A percentile compares a stretch with the other conserved stretches of the same genome.
These are phyloP conservation scores for Sebastes melanostomus DNA, from an alignment of 2,797 vertebrate genomes.

Conservation along the genomic window DNA sequence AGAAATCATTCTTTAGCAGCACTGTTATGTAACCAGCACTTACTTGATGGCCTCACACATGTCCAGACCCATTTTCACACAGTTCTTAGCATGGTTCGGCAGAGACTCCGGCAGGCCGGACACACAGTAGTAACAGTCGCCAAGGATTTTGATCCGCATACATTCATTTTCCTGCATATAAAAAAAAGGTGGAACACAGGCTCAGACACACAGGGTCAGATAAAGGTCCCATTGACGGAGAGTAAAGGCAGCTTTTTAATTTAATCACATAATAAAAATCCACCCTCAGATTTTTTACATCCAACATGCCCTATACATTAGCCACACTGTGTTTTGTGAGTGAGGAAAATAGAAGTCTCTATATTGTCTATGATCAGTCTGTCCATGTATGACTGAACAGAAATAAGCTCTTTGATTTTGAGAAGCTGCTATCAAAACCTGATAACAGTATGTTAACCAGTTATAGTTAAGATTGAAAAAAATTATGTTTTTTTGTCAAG, in stretches of 20 bases:
- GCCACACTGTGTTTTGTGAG: not conserved
- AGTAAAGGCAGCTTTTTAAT: not conserved
- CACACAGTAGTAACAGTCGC: conserved; percentile 97
- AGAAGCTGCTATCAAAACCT: not conserved
- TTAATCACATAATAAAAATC: not conserved
- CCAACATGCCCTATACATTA: not conserved
- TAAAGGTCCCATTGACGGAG: not conserved
- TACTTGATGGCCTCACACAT: conserved; percentile 98
- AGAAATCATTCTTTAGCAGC: not conserved
- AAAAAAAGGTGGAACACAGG: not conserved
- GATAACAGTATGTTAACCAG: not conserved
- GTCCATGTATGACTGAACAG: not conserved
- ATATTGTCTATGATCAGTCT: not conserved
- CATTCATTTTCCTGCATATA: conserved; percentile 92
- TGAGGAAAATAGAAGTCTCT: not conserved
- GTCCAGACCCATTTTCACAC: conserved; percentile 96
- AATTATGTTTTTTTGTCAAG: not conserved
- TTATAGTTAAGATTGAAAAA: not conserved
- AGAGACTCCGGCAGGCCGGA: conserved; percentile 93
- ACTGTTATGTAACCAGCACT: conserved; percentile 63
- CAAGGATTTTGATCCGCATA: conserved; percentile 96
- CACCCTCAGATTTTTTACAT: not conserved
- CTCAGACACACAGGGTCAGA: not conserved
- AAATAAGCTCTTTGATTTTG: not conserved
- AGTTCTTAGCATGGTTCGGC: conserved; percentile 93